These are phyloP conservation scores for Gallinago solitaria DNA, from an alignment of 2,797 vertebrate species.

Conservation along the genomic window DNA sequence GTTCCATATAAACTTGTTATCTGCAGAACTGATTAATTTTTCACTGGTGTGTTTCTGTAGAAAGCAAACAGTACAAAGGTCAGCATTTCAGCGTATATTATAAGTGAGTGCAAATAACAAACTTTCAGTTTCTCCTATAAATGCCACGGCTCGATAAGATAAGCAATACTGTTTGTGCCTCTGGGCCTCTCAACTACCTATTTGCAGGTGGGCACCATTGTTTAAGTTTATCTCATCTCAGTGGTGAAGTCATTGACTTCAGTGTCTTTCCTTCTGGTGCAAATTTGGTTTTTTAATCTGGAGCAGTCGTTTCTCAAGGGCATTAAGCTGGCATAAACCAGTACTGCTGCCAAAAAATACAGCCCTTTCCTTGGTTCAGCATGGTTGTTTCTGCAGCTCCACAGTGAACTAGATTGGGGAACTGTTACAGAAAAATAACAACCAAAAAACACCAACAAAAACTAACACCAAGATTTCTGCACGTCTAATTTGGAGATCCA, in stretches of 20 bases:
- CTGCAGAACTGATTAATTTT: background rate
- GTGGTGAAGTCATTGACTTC: background rate
- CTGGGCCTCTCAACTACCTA: background rate
- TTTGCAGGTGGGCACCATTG: background rate
- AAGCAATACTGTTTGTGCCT: background rate
- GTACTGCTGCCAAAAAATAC: background rate
- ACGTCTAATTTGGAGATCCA: background rate
- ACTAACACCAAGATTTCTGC: background rate
- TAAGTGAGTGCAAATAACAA: background rate
- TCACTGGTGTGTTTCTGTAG: background rate
- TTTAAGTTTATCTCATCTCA: background rate
- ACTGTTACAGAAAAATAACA: background rate
- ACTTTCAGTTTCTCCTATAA: background rate
- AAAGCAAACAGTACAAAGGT: background rate
- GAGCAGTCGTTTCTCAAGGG: background rate
- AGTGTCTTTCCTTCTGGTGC: background rate
- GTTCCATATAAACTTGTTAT: background rate
- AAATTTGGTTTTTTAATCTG: background rate
- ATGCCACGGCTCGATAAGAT: background rate
- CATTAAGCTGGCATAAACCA: background rate
- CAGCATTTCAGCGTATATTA: background rate
- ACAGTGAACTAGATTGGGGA: background rate
- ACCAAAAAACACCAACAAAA: background rate
- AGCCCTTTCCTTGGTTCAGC: background rate
- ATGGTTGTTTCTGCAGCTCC: background rate